A percentile compares a stretch with the other conserved stretches of the same genome.
Evolutionary conservation across 2,113 vertebrate genomes (phyloP).

Genomic region (Mellivora capensis): DNA sequence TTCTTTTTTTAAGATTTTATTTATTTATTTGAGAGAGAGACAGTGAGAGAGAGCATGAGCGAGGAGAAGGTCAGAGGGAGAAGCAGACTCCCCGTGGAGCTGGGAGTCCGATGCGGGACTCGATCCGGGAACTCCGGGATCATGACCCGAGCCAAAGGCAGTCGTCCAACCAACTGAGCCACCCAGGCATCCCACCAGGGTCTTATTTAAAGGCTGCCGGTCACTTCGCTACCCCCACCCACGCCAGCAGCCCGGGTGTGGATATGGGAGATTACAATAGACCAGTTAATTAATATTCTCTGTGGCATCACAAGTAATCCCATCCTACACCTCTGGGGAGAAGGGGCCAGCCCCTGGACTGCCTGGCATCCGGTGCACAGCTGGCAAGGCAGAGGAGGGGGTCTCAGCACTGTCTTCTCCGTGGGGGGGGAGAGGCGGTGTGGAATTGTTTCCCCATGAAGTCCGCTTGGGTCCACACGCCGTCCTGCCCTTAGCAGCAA

Average conservation of each 20-base stretch:
- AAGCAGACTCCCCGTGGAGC: too few species aligned
- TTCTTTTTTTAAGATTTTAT: too few species aligned
- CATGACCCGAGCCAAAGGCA: too few species aligned
- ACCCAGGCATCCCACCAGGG: too few species aligned
- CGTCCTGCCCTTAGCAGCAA: constrained; percentile 69
- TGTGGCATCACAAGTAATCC: not conserved
- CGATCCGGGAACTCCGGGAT: too few species aligned
- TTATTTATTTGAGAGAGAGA: too few species aligned
- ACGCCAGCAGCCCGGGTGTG: not conserved
- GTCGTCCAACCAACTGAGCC: too few species aligned
- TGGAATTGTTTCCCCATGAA: constrained; percentile 13
- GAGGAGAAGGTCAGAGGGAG: too few species aligned
- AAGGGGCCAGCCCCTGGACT: not conserved
- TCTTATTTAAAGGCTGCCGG: not conserved
- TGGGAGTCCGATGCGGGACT: too few species aligned
- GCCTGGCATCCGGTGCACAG: not conserved
- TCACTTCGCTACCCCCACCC: not conserved
- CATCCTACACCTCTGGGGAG: not conserved
- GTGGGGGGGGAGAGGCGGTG: not conserved
- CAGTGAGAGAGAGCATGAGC: too few species aligned
- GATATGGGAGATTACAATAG: not conserved
- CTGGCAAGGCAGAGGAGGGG: not conserved
- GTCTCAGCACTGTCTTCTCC: not conserved
- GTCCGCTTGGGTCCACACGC: not conserved
- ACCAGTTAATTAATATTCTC: constrained; percentile 29